Evolutionary conservation across 2,888 invertebrate species (phyloP), one percentile per base, ranked within the genome.

Genomic region (Andricus curvator): DNA sequence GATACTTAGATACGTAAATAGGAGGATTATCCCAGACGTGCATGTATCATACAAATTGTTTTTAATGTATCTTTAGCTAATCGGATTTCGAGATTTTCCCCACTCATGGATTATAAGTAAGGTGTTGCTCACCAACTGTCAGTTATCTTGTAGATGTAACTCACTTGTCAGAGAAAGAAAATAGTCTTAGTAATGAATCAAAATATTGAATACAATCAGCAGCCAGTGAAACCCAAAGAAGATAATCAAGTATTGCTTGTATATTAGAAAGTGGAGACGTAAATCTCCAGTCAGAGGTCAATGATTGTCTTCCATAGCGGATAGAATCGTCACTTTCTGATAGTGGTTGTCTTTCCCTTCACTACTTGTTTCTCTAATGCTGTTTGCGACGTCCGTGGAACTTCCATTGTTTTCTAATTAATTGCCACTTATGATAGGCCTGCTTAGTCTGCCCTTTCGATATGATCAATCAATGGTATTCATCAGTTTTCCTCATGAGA

Each of bases 381-480:
- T 68, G 29, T 33, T n/a, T 74, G 56, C 11, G n/a, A 68, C 20
- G 37, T 74, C 22, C 51, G 51, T 51, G 70, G 29, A 74, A 74
- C n/a, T 60, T 11, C 74, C n/a, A 60, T 74, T 74, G 74, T 74
- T 74, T 33, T 74, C 56, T 74, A 60, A 74, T 74, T 74, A 74
- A 74, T 74, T 74, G 74, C 74, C 37, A 60, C 74, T 74, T 74
- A 74, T 74, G 74, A 74, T 74, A 60, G 37, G 33, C 56, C 56
- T 74, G 33, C 74, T 33, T n/a, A n/a, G n/a, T 60, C n/a, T 74
- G 74, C 74, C 74, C 74, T 74, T 60, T 74, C 33, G 56, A 74
- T 74, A 74, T 33, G 56, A 74, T 74, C 74, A 74, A 37, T 56
- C 33, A 51, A 29, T 51, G 74, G 56, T 60, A 56, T 60, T 74